Evolutionary conservation across 2,888 invertebrate genomes (phyloP), one percentile per base, ranked within the genome.

Genomic region (Conchocele bisecta): DNA sequence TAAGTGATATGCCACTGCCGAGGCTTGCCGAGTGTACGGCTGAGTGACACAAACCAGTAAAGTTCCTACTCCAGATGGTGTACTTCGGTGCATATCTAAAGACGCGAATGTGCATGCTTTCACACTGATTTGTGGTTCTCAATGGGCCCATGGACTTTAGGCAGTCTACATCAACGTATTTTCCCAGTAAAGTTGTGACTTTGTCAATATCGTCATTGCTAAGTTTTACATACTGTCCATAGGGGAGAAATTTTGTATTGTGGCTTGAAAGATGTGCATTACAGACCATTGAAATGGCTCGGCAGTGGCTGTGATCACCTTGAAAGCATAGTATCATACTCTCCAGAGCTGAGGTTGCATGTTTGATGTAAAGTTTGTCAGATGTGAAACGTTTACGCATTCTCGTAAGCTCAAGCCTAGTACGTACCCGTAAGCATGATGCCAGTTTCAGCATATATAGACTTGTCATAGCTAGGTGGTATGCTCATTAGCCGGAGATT

Each of bases 31-130:
- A 48, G 39, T 64, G 64, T 0, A 44, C 37, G 1, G 54, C 56
- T 15, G 48, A 48, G 15, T 64, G 48, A 22, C 56, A 64, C 13
- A 56, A 13, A 22, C 64, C 37, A 7, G 39, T 37, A 28, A 64
- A 56, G 37, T 64, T 64, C 26, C 64, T 54, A 20, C 39, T 65
- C 57, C 58, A 65, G 3, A 39, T 41, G 1, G 58, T 65, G 35
- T 42, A 46, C 35, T 65, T 65, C 11, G 50, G 50, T 11, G 42
- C 50, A 31, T 15, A 57, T 41, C 44, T 48, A 29, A 65, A 51
- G 9, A 50, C 35, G 9, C 39, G 57, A 20, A 20, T 17, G 17
- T 65, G 65, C 11, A 65, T 28, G 17, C 41, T 58, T 42, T 65
- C 65, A 33, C 41, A 39, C 35, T 57, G 42, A 24, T 65, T 65